These are phyloP conservation scores for Lithophane ornitopus DNA, from an alignment of 2,888 invertebrate genomes.

Conservation along the genomic window DNA sequence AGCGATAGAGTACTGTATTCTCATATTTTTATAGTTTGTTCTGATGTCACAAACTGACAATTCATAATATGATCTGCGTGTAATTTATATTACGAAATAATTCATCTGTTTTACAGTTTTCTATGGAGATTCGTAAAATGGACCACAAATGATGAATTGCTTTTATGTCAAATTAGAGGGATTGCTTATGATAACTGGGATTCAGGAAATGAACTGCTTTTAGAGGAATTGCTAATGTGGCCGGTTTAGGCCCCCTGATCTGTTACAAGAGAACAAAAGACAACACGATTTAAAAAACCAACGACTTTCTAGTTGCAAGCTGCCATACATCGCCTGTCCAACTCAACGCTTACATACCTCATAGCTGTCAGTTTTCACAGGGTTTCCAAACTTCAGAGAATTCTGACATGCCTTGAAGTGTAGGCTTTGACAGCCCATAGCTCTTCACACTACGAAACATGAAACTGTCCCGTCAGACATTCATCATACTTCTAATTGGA, in stretches of 20 bases:
- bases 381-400: slow-evolving; percentile 9
- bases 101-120: no score
- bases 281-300: background rate
- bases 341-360: background rate
- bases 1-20: no score
- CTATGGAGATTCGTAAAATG: no score
- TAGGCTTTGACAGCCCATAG: slow-evolving; percentile 14
- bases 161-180: no score
- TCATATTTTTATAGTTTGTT: background rate
- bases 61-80: no score
- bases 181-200: no score
- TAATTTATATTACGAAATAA: no score
- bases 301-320: background rate
- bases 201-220: no score
- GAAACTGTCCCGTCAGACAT: slow-evolving; percentile 31
- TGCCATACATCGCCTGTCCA: background rate
- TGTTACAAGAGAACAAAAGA: background rate
- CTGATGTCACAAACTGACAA: no score
- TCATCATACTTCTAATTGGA: slow-evolving; percentile 52
- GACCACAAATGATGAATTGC: no score
- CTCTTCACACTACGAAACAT: background rate
- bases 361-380: slow-evolving; percentile 26
- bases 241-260: no score
- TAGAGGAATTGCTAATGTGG: no score
- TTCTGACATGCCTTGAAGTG: slow-evolving; percentile 26